Base-by-base conservation (phyloP, 2,113 vertebrate genomes). In the Cheirogaleus medius region DNA sequence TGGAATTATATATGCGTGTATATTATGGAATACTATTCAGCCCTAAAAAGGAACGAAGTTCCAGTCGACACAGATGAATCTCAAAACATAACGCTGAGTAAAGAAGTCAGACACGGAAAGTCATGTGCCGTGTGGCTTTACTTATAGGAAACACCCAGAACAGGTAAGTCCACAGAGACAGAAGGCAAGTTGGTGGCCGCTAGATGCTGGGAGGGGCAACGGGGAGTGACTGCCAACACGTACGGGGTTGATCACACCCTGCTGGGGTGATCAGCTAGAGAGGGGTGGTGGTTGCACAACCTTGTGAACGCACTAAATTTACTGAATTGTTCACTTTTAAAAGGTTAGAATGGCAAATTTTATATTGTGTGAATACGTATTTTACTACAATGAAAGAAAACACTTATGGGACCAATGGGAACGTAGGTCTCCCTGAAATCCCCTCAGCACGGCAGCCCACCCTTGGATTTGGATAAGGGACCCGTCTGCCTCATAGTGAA, bases 51-150 rank as follows among this genome's bases (percentile, higher is more conserved):
- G 60, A 7, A 27, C 0, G 7, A 44, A 1, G 49, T 13, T 3
- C 6, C 0, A 18, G 42, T 3, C n/a, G 1, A 0, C 0, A 20
- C 0, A 1, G 54, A 21, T 8, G 18, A 18, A 2, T 25, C 14
- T 2, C 0, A 54, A 10, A 15, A 14, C 12, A 0, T 2, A 0
- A 27, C 1, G 7, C 25, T 11, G 5, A 0, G 84, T 0, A n/a
- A 10, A 14, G 82, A 20, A 23, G 66, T 34, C 42, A 27, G 60
- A 23, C 4, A 0, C 4, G 1, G 12, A 14, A 17, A n/a, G 37
- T 2, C 21, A 8, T 1, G 0, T 4, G 1, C 1, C 0, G 1
- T 4, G 1, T 17, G 39, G 15, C 0, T 17, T 4, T 9, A 1
- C 3, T 10, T 0, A 2, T 0, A 1, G 0, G n/a, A 21, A 42